Base-by-base conservation (phyloP, 2,797 vertebrate species). In the Pseudomugil gertrudae region DNA sequence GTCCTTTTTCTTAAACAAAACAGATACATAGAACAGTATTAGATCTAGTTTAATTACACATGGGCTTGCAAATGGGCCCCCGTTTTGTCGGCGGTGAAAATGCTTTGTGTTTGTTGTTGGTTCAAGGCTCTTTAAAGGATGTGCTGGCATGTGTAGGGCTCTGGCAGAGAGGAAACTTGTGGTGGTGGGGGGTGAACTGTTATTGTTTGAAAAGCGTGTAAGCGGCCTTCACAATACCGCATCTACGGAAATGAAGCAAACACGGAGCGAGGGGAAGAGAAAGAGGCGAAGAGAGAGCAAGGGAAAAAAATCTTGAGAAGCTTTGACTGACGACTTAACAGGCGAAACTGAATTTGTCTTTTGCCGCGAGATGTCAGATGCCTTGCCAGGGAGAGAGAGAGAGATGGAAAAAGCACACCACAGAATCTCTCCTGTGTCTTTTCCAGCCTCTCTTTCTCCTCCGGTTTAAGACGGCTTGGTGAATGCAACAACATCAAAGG, bases 401-500 rank as follows among this genome's bases (percentile, higher is more conserved):
- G 57, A 74, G 72, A 73, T 58, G 48, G 66, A 67, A 65, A 82
- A 79, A 78, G 78, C 78, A 82, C 78, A 84, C 74, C 88, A 84
- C 90, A 91, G 89, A 90, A 90, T 89, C 88, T 89, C 84, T 89
- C 84, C 87, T 83, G 85, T 82, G 83, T 90, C 86, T 89, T 77
- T 86, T 77, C 86, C 78, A 52, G 76, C 83, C 86, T 84, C 86
- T 89, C 85, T 87, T 85, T 90, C 86, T 92, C 85, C 84, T 87
- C 76, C 66, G 69, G 74, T 92, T 92, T 94, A 91, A 94, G 91
- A 93, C 90, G 84, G 90, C 91, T 92, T 86, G 75, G 87, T 88
- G 93, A 92, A 91, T 88, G 86, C 91, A 78, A 74, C 74, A 47
- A 92, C 90, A 92, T 93, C 94, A 94, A 95, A 94, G 92, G 84